Conservation (phyloP, 2,797 vertebrate species). For the Antrozous pallidus region DNA sequence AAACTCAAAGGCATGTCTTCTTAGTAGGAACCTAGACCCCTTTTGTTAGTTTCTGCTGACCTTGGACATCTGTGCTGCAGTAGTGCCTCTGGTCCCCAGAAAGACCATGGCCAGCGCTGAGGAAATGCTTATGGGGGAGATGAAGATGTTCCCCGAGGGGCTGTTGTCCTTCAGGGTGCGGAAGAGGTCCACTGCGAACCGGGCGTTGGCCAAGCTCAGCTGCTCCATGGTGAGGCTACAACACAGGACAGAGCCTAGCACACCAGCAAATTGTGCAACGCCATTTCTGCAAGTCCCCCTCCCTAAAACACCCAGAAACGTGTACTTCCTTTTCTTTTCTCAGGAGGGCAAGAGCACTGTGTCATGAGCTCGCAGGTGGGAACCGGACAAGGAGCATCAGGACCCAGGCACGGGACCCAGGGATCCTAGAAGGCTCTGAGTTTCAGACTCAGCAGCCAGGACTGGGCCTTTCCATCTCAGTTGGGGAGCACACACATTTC, state of each 20-base stretch:
- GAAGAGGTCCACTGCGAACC: not conserved
- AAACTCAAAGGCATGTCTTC: too few relatives aligned
- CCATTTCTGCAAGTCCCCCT: rapidly evolving
- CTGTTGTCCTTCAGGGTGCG: too few relatives aligned
- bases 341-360: not conserved
- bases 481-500: not conserved
- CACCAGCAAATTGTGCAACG: rapidly evolving
- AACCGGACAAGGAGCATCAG: not conserved
- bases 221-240: too few relatives aligned
- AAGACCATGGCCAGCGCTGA: too few relatives aligned
- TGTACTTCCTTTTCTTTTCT: too few relatives aligned
- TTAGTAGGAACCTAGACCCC: too few relatives aligned
- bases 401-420: rapidly evolving
- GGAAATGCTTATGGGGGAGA: too few relatives aligned
- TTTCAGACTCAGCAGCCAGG: not conserved
- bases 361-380: not conserved
- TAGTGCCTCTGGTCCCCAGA: too few relatives aligned
- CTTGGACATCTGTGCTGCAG: too few relatives aligned
- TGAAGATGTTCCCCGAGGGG: too few relatives aligned
- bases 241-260: not conserved
- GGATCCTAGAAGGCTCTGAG: not conserved
- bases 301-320: not conserved
- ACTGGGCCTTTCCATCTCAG: not conserved
- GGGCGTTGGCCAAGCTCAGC: too few relatives aligned
- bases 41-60: too few relatives aligned